A percentile compares a stretch with the other conserved stretches of the same genome.
Conservation (phyloP, 2,797 vertebrate genomes). For the Limosa lapponica region DNA sequence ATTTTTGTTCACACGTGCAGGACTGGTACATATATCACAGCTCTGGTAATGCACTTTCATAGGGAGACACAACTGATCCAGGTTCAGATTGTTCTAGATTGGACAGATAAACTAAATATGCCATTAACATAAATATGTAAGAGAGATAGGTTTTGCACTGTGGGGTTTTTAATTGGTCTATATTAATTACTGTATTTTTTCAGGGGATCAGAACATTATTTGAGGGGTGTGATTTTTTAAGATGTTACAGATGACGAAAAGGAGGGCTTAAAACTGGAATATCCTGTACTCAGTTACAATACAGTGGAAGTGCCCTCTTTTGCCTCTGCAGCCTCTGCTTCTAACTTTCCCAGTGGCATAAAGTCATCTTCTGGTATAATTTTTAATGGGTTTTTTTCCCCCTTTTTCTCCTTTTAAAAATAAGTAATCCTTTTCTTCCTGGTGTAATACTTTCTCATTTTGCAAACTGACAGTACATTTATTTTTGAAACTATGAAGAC, state of each 20-base stretch:
- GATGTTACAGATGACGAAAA: conserved; percentile 47
- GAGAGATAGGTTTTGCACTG: background rate
- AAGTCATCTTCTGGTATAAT: conserved; percentile 76
- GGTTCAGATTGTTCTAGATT: background rate
- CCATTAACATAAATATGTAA: background rate
- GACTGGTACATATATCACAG: background rate
- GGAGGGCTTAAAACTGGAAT: background rate
- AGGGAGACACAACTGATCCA: background rate
- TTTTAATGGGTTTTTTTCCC: background rate
- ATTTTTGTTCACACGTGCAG: background rate
- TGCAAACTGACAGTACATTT: no score
- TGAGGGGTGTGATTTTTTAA: background rate
- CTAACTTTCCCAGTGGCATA: conserved; percentile 7
- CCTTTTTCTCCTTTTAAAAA: background rate
- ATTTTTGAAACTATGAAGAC: no score
- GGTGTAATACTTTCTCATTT: background rate
- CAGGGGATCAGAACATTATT: conserved; percentile 1
- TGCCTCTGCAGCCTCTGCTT: conserved; percentile 29
- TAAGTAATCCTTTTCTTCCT: background rate
- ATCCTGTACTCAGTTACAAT: background rate
- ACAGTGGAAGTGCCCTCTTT: background rate
- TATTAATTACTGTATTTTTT: background rate
- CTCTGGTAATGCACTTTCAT: background rate
- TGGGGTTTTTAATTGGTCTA: accelerated
- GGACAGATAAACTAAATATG: background rate